phyloP scores from a whole-genome alignment of 2,888 invertebrate species.

The Cyclophora punctaria region DNA sequence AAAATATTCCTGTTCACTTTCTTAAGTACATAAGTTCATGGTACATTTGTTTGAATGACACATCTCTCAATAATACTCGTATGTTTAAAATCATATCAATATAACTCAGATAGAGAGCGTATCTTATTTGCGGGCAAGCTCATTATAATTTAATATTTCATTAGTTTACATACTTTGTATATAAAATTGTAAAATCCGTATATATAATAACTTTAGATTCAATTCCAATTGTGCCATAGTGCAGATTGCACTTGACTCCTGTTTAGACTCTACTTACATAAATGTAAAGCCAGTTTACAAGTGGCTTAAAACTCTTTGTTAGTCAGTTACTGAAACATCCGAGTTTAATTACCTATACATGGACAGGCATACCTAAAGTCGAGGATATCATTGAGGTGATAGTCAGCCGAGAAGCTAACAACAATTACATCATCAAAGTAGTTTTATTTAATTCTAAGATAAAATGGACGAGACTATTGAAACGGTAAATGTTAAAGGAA shows the following conservation, averaged over 20 bases:
- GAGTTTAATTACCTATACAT: no score
- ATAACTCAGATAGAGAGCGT: conserved; percentile 4
- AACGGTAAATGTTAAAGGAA: background rate
- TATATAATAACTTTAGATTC: conserved; percentile 2
- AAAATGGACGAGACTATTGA: background rate
- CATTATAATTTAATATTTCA: background rate
- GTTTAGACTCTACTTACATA: conserved; percentile 9
- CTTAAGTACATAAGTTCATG: no score
- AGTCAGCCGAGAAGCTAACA: background rate
- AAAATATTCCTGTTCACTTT: no score
- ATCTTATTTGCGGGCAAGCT: conserved; percentile 2
- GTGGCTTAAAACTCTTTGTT: no score
- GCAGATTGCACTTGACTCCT: conserved; percentile 15
- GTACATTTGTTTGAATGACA: no score
- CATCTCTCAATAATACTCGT: background rate
- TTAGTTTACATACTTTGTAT: background rate
- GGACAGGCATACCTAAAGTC: conserved; percentile 25
- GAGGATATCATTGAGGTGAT: conserved; percentile 23
- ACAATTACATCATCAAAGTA: background rate
- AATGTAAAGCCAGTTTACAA: background rate
- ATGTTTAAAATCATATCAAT: conserved; percentile 8
- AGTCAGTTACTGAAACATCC: no score
- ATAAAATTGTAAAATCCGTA: background rate
- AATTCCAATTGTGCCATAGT: conserved; percentile 21
- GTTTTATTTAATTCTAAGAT: background rate